Conservation (phyloP, 2,888 invertebrate species). For the Tenthredo mesomela region DNA sequence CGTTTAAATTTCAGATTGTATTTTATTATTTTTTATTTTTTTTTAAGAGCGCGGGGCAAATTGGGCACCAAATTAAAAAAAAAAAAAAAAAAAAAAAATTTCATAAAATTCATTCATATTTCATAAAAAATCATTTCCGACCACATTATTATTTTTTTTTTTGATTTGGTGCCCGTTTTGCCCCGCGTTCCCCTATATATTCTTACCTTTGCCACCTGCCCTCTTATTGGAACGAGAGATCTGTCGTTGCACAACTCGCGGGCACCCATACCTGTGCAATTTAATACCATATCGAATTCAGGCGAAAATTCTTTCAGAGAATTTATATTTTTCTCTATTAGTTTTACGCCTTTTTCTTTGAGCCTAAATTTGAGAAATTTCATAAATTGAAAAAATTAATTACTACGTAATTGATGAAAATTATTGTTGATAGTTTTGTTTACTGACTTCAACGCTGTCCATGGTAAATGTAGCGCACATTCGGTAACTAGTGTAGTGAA, state of each 20-base stretch:
- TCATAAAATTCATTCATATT: no score
- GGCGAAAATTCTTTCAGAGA: conserved; percentile 82
- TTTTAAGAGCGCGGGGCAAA: no score
- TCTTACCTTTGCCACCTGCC: conserved; percentile 88
- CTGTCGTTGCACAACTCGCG: conserved; percentile 87
- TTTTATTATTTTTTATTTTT: neutral
- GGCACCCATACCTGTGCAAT: conserved; percentile 93
- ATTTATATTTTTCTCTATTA: conserved; percentile 81
- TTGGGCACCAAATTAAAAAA: no score
- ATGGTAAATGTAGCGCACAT: conserved; percentile 87
- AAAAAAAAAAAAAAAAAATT: no score
- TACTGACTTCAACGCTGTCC: conserved; percentile 85
- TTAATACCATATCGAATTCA: conserved; percentile 87
- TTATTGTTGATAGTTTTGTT: conserved; percentile 5
- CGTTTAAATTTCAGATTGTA: no score
- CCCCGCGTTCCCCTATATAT: no score
- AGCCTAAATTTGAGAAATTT: conserved; percentile 77
- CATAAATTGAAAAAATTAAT: neutral
- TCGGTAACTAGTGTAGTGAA: conserved; percentile 90
- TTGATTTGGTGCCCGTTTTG: no score
- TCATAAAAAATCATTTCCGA: no score
- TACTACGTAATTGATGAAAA: neutral
- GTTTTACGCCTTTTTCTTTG: conserved; percentile 82
- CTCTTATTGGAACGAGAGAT: conserved; percentile 88
- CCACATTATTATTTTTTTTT: no score